Base-by-base conservation (phyloP, 2,888 invertebrate species). In the Brachynemurus nebulosus region DNA sequence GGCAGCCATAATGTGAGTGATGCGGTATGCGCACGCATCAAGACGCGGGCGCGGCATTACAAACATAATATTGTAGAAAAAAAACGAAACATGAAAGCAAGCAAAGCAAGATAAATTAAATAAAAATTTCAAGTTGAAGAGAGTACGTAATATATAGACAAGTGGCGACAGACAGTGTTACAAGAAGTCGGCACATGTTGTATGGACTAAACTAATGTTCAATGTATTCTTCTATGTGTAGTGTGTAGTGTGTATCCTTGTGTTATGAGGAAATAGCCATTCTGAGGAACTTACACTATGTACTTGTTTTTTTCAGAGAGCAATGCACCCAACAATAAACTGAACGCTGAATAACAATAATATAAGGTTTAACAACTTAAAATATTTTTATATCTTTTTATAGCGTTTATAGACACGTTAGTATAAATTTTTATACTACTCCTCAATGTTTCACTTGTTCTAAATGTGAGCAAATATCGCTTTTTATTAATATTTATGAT, bases 1-100 rank as follows among this genome's bases (percentile, higher is more conserved):
- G 20, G 37, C 37, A 20, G 37, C 37, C 37, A 37, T 37, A 37
- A 37, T 37, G 37, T 30, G 30, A 30, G 30, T 30, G 30, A 30
- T 30, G 30, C 30, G 30, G 30, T 30, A 30, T 30, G 30, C 30
- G 30, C 30, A 30, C 30, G 30, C 30, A 30, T 30, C 14, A 12
- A 30, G 11, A 30, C 30, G 30, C 30, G 30, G 30, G 30, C 30
- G 30, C 30, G 30, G 30, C 30, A 30, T 30, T 30, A 12, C 14
- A 30, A 30, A 30, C 30, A 14, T 30, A 30, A n/a, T 14, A 14
- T 30, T 30, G 14, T n/a, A 30, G 30, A 30, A 14, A 30, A 12
- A 30, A 5, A 30, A 30, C 30, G n/a, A 30, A 6, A 23, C 9
- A 23, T 9, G 23, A 23, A 7, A 23, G 9, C 23, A 23, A 23